Conservation (phyloP, 2,888 invertebrate genomes). For the Calameuta idolon region DNA sequence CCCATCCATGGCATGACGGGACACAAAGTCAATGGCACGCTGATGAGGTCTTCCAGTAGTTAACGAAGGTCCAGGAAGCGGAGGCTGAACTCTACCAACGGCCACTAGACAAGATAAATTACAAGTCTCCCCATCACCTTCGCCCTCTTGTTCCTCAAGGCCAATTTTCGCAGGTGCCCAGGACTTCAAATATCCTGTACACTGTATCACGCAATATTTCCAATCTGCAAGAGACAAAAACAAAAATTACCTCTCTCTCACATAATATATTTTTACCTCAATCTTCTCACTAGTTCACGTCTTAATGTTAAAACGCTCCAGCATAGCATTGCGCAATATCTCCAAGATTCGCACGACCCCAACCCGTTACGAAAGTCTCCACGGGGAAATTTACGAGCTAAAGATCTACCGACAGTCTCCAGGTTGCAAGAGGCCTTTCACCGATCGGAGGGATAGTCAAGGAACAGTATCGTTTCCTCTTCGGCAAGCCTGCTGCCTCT, state of each 20-base stretch:
- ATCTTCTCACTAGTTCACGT: no score
- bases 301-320: no score
- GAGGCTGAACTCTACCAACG: slow-evolving; percentile 81
- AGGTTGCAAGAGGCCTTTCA: neutral
- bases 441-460: neutral
- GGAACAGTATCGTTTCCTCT: no score
- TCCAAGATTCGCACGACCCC: no score
- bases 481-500: no score
- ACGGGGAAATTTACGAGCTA: no score
- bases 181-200: slow-evolving; percentile 92
- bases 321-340: no score
- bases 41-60: slow-evolving; percentile 68
- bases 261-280: no score
- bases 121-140: slow-evolving; percentile 72
- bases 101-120: slow-evolving; percentile 91
- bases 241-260: no score
- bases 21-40: slow-evolving; percentile 80
- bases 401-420: neutral
- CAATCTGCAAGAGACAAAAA: slow-evolving; percentile 70
- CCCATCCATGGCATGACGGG: slow-evolving; percentile 89
- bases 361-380: no score
- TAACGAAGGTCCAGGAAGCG: slow-evolving; percentile 41
- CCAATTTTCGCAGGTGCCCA: slow-evolving; percentile 87
- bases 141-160: slow-evolving; percentile 76
- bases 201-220: slow-evolving; percentile 90